Percentiles rank a stretch among this genome's conserved stretches.
Conservation (phyloP, 2,113 vertebrate species). For the Cricetomys ansorgei region DNA sequence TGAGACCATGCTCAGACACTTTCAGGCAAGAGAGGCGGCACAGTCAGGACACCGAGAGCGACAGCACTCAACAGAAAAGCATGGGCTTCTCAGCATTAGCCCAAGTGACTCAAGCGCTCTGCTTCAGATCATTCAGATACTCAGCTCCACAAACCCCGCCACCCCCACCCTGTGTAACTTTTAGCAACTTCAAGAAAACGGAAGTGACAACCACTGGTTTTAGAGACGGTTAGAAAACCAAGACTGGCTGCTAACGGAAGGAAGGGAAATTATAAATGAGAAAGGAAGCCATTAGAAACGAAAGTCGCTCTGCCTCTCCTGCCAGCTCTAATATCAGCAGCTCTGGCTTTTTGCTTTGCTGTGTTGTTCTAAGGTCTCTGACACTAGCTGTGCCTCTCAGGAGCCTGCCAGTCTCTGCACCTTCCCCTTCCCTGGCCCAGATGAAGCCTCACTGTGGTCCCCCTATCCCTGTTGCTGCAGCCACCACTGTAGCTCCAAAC, state of each 20-base stretch:
- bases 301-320: background rate
- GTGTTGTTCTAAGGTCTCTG: background rate
- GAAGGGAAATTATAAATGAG: conserved; percentile 61
- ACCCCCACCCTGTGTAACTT: conserved; percentile 53
- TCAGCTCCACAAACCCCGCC: background rate
- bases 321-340: background rate
- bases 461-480: background rate
- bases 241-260: conserved; percentile 70
- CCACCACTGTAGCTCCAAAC: background rate
- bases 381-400: background rate
- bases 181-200: conserved; percentile 75
- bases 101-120: background rate
- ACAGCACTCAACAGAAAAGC: background rate
- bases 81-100: background rate
- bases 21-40: background rate
- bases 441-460: background rate
- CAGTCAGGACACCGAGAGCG: background rate
- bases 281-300: conserved; percentile 66
- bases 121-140: background rate
- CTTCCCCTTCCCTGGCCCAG: background rate
- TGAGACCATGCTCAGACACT: background rate
- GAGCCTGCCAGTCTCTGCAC: background rate
- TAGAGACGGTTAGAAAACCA: conserved; percentile 76
- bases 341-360: background rate
- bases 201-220: conserved; percentile 75